Conservation (phyloP, 2,888 invertebrate genomes). For the Aleiodes leptofemur region DNA sequence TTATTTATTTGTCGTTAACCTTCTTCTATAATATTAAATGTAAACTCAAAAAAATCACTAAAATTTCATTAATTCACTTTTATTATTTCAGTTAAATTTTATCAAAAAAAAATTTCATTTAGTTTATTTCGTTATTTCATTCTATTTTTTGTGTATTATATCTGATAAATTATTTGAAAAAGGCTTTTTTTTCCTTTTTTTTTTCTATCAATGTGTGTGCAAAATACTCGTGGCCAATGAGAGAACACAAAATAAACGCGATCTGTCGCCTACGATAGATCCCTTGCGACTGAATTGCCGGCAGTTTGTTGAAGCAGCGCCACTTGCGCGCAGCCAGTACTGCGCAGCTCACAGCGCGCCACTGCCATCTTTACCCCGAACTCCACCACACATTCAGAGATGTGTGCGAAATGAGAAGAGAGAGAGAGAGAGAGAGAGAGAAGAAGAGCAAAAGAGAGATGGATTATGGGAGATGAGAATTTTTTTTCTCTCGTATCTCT, state of each 20-base stretch:
- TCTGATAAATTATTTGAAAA: too few species aligned
- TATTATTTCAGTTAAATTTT: too few species aligned
- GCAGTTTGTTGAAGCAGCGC: slow-evolving; percentile 37
- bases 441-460: neutral
- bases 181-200: too few species aligned
- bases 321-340: slow-evolving; percentile 48
- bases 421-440: slow-evolving; percentile 8
- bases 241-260: slow-evolving; percentile 54
- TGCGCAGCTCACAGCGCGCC: slow-evolving; percentile 57
- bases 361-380: slow-evolving; percentile 56
- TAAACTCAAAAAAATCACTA: too few species aligned
- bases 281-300: slow-evolving; percentile 45
- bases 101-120: too few species aligned
- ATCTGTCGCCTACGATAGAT: slow-evolving; percentile 24
- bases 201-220: too few species aligned
- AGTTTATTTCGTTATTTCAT: too few species aligned
- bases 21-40: too few species aligned
- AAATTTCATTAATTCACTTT: too few species aligned
- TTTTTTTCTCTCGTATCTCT: too few species aligned
- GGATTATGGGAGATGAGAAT: neutral
- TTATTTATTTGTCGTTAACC: too few species aligned
- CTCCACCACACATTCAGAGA: slow-evolving; percentile 36
- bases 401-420: slow-evolving; percentile 38
- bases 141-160: too few species aligned
- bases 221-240: slow-evolving; percentile 49